Evolutionary conservation across 2,797 vertebrate genomes (phyloP), one percentile per base, ranked within the genome.

Genomic region (Lindbergichthys nudifrons): DNA sequence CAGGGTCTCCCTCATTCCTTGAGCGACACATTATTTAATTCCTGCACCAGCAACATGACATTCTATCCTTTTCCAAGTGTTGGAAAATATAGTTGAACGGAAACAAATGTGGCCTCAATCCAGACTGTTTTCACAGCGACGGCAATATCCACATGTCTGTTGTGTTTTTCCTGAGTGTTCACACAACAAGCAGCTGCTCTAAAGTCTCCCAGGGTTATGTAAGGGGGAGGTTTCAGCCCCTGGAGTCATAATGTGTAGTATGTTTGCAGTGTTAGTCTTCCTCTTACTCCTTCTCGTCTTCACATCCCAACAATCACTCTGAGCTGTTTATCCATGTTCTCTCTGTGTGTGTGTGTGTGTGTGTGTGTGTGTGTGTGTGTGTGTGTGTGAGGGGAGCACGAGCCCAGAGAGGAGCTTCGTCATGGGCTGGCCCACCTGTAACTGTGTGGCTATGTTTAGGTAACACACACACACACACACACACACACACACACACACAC

Each of bases 311-410:
- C 50, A 11, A 16, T 26, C 18, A 54, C 13, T 39, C 41, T 56
- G 12, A 59, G 47, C 52, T 67, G 70, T 79, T 72, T 54, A 46
- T 64, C 23, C 47, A 15, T 14, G 0, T 21, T 66, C 51, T 54
- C 5, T 15, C 3, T 3, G 23, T 23, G 23, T 23, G 23, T 64
- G 21, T 79, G 54, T 68, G 42, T 36, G 41, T n/a, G 18, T 75
- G 43, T 18, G 60, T 52, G 32, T 7, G 32, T 7, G 6, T 79
- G 54, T 68, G 42, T 36, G 41, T n/a, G 18, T 75, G 43, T 18
- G 60, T 52, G 32, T 7, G 32, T 7, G 6, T n/a, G n/a, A n/a
- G n/a, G n/a, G n/a, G n/a, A n/a, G n/a, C n/a, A n/a, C n/a, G n/a
- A n/a, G n/a, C n/a, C n/a, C n/a, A n/a, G n/a, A n/a, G n/a, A n/a